Conservation (phyloP, 2,888 invertebrate genomes). For the Drosophila picticornis region DNA sequence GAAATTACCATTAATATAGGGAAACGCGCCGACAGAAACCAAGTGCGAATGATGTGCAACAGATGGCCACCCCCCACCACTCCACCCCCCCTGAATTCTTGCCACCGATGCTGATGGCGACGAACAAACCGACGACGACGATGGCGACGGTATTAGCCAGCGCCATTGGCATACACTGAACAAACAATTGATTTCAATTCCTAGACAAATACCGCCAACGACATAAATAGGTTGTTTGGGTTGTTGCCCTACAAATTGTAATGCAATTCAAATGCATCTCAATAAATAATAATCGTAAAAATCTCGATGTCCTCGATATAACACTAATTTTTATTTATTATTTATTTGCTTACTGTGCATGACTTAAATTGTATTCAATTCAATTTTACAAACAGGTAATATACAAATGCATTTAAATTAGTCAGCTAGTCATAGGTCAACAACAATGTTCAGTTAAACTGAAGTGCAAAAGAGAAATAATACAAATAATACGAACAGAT, state of each 20-base stretch:
- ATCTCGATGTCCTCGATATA: not conserved
- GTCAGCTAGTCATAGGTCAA: not conserved
- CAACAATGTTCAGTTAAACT: not conserved
- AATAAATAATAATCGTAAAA: not conserved
- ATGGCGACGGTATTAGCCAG: slow-evolving; percentile 55
- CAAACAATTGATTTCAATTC: not conserved
- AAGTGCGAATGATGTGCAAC: slow-evolving; percentile 83
- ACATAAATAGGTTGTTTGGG: not conserved
- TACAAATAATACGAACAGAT: not conserved
- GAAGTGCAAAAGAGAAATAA: not conserved
- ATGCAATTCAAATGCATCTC: not conserved
- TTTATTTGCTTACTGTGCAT: not conserved
- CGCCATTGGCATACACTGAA: slow-evolving; percentile 47
- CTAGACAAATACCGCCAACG: not conserved
- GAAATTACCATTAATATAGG: slow-evolving; percentile 81
- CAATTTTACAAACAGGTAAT: not conserved
- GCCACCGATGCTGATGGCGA: slow-evolving; percentile 35
- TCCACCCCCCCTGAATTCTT: slow-evolving; percentile 41
- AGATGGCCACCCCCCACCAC: slow-evolving; percentile 67
- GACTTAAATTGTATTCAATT: not conserved
- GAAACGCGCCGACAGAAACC: slow-evolving; percentile 80
- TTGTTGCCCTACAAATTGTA: not conserved
- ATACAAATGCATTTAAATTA: not conserved
- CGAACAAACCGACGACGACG: slow-evolving; percentile 21
- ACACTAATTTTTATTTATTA: not conserved